Evolutionary conservation across 2,888 invertebrate species (phyloP).

Genomic region (Athalia circularis): DNA sequence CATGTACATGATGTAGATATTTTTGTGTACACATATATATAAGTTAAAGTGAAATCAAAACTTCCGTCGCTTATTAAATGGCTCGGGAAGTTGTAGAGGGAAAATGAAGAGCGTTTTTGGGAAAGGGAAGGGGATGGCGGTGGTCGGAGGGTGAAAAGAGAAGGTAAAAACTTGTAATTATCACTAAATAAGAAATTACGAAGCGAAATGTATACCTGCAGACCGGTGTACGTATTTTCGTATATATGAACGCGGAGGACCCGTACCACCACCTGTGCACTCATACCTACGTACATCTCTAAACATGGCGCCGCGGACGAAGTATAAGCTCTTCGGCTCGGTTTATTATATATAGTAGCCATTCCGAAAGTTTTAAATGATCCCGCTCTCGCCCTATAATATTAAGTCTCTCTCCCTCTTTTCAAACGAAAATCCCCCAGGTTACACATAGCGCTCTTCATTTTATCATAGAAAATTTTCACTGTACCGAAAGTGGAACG

Average conservation of each 20-base stretch:
- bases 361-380: constrained; percentile 58
- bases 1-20: not conserved
- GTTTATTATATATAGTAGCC: constrained; percentile 47
- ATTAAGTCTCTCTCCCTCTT: not conserved
- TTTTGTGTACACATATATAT: too few relatives aligned
- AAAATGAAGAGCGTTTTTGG: not conserved
- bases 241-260: too few relatives aligned
- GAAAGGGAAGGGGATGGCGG: too few relatives aligned
- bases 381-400: constrained; percentile 45
- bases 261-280: too few relatives aligned
- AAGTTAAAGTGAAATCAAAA: constrained; percentile 34
- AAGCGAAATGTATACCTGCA: constrained; percentile 24
- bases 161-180: constrained; percentile 60
- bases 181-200: constrained; percentile 60
- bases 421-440: constrained; percentile 5
- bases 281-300: too few relatives aligned
- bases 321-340: constrained; percentile 42
- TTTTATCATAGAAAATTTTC: not conserved
- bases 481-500: not conserved
- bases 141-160: constrained; percentile 15
- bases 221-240: too few relatives aligned
- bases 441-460: not conserved
- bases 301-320: constrained; percentile 41
- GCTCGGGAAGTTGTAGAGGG: constrained; percentile 14
- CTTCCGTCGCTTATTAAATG: constrained; percentile 33